phyloP scores from a whole-genome alignment of 2,113 vertebrate species.

The Nibea coibor region DNA sequence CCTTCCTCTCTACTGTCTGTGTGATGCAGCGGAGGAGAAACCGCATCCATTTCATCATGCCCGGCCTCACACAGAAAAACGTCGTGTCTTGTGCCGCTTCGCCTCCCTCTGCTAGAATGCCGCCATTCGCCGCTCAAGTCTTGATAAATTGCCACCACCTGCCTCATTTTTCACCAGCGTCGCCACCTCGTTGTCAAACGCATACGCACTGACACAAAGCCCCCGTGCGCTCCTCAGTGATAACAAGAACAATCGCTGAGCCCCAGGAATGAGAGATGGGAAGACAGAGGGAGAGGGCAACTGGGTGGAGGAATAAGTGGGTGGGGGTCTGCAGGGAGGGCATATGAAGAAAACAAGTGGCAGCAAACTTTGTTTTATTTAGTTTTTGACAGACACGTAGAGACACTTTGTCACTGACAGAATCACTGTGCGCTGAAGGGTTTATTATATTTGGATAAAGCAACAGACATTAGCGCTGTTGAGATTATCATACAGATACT shows the following conservation, averaged over 20 bases:
- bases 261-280: constrained; percentile 53
- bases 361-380: constrained; percentile 13
- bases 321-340: neutral
- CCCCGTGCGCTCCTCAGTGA: constrained; percentile 56
- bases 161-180: constrained; percentile 71
- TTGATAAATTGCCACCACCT: constrained; percentile 75
- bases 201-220: constrained; percentile 58
- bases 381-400: constrained; percentile 18
- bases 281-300: constrained; percentile 46
- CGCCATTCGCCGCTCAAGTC: constrained; percentile 40
- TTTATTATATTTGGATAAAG: constrained; percentile 3
- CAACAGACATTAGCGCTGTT: neutral
- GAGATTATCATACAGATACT: neutral
- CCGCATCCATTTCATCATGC: constrained; percentile 66
- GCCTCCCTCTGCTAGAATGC: constrained; percentile 36
- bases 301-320: constrained; percentile 8
- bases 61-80: constrained; percentile 54
- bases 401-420: neutral
- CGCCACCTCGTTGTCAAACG: constrained; percentile 56
- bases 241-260: constrained; percentile 74
- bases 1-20: constrained; percentile 35
- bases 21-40: constrained; percentile 56
- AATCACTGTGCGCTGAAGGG: neutral
- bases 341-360: constrained; percentile 31
- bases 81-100: constrained; percentile 28